phyloP scores from a whole-genome alignment of 2,888 invertebrate genomes.

The Apotomis capreana region DNA sequence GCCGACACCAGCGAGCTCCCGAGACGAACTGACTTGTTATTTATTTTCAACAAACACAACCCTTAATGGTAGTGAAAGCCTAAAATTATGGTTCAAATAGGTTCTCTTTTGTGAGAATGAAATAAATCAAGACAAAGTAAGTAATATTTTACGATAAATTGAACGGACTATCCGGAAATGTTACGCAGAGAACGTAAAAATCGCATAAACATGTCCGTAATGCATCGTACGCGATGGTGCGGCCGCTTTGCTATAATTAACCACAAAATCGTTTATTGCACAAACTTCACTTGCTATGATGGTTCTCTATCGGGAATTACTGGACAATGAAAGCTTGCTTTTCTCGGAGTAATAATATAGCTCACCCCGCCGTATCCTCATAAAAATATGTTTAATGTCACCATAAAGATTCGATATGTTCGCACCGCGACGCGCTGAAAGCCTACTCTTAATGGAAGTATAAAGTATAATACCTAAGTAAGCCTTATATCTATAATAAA shows the following conservation, averaged over 20 bases:
- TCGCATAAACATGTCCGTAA: slow-evolving; percentile 56
- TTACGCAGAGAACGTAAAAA: slow-evolving; percentile 51
- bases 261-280: slow-evolving; percentile 68
- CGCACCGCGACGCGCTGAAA: slow-evolving; percentile 66
- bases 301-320: slow-evolving; percentile 69
- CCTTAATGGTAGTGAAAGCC: slow-evolving; percentile 19
- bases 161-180: slow-evolving; percentile 5
- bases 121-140: not conserved
- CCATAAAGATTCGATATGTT: slow-evolving; percentile 79
- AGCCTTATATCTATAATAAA: slow-evolving; percentile 68
- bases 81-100: slow-evolving; percentile 5
- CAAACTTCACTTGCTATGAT: slow-evolving; percentile 68
- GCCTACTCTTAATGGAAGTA: slow-evolving; percentile 62
- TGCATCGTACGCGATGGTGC: slow-evolving; percentile 55
- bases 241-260: slow-evolving; percentile 57
- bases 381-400: slow-evolving; percentile 82
- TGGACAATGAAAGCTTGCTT: slow-evolving; percentile 71
- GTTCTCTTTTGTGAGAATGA: not conserved
- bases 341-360: slow-evolving; percentile 70
- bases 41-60: slow-evolving; percentile 43
- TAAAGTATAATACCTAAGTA: slow-evolving; percentile 48
- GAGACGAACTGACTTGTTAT: slow-evolving; percentile 45
- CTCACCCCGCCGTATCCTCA: slow-evolving; percentile 75
- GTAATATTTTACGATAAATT: not conserved
- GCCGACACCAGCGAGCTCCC: slow-evolving; percentile 45